These are phyloP conservation scores for Chiridota heheva DNA, from an alignment of 35 echinoderm and acorn worm genomes.

Conservation along the genomic window DNA sequence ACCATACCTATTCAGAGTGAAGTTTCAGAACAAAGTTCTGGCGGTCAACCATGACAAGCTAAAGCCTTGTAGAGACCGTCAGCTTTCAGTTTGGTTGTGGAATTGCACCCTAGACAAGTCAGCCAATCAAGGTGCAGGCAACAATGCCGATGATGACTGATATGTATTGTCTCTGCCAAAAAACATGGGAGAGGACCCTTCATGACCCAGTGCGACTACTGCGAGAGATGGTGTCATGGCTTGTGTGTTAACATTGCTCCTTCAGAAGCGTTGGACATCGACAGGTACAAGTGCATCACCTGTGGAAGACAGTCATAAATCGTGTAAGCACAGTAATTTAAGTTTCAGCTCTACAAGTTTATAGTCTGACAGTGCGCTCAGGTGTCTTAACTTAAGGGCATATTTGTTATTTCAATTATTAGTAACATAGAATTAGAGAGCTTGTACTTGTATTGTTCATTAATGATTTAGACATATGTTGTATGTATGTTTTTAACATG, in stretches of 20 bases:
- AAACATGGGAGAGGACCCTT: background rate
- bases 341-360: too few relatives aligned
- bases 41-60: conserved; percentile 26
- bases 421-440: too few relatives aligned
- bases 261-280: background rate
- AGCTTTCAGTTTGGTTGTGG: background rate
- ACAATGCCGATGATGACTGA: background rate
- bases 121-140: background rate
- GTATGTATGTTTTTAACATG: too few relatives aligned
- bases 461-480: too few relatives aligned
- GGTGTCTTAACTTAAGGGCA: too few relatives aligned
- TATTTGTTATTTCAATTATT: too few relatives aligned
- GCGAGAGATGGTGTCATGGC: background rate
- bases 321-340: too few relatives aligned
- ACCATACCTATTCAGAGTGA: background rate
- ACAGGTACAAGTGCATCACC: background rate
- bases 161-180: conserved; percentile 1
- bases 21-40: background rate
- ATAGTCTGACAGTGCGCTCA: too few relatives aligned
- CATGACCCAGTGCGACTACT: conserved; percentile 22
- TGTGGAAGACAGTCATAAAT: too few relatives aligned
- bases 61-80: background rate
- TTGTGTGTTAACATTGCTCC: background rate
- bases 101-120: background rate
- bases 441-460: too few relatives aligned